Conservation (phyloP, 2,797 vertebrate species). For the Sebastes taczanowskii region DNA sequence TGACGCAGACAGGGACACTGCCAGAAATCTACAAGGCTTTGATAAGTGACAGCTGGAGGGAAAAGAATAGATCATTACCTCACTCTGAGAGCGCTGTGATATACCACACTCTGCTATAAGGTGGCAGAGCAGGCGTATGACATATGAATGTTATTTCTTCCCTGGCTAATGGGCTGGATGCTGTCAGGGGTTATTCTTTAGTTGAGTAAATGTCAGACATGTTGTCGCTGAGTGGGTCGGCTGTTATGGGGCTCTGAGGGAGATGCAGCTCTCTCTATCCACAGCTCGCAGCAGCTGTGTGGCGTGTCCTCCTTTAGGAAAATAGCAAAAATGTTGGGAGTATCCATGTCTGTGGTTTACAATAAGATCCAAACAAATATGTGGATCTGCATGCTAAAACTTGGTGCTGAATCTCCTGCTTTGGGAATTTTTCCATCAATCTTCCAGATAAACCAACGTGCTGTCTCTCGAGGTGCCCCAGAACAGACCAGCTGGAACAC, state of each 20-base stretch:
- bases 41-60: conserved; percentile 41
- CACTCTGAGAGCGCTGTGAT: conserved; percentile 2
- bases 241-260: neutral
- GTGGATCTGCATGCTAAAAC: neutral
- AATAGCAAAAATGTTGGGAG: neutral
- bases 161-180: conserved; percentile 27
- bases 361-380: neutral
- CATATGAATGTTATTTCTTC: conserved; percentile 33
- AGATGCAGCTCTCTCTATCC: neutral
- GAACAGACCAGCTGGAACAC: conserved; percentile 32
- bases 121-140: neutral
- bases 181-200: conserved; percentile 33
- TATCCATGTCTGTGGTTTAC: neutral
- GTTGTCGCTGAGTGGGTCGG: conserved; percentile 19
- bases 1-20: conserved; percentile 19
- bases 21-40: conserved; percentile 26
- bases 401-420: neutral
- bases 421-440: conserved; percentile 27
- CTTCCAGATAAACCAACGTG: neutral
- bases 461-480: conserved; percentile 24
- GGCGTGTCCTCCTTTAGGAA: neutral
- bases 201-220: conserved; percentile 37
- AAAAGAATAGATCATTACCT: conserved; percentile 42
- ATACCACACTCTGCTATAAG: neutral
- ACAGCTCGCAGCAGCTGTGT: neutral